These are phyloP conservation scores for Polypterus bichir DNA, from an alignment of 2,113 vertebrate species.

Conservation along the genomic window DNA sequence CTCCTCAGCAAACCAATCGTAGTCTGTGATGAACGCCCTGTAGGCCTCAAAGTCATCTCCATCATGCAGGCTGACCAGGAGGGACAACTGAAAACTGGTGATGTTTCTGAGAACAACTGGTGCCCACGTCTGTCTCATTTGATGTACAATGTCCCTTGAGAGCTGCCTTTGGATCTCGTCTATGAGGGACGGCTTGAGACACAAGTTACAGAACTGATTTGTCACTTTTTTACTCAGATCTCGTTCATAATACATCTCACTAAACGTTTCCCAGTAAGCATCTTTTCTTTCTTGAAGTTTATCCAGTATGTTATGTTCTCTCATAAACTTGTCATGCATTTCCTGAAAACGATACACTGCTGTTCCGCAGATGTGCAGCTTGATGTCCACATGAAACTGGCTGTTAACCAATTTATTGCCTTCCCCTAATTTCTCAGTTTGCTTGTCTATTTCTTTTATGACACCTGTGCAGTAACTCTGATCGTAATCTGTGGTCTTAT, in stretches of 20 bases:
- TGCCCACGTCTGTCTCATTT: slow-evolving; percentile 8
- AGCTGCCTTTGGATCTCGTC: slow-evolving; percentile 13
- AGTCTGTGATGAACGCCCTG: slow-evolving; percentile 2
- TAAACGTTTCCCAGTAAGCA: slow-evolving; percentile 1
- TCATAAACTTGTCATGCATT: background rate
- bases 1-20: slow-evolving; percentile 13
- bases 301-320: slow-evolving; percentile 13
- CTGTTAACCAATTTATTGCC: background rate
- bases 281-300: slow-evolving; percentile 9
- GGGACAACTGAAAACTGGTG: slow-evolving; percentile 16
- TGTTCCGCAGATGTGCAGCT: background rate
- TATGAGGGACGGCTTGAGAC: slow-evolving; percentile 14
- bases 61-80: slow-evolving; percentile 16
- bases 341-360: background rate
- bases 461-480: background rate
- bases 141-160: slow-evolving; percentile 18
- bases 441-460: background rate
- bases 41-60: slow-evolving; percentile 10
- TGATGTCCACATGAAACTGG: background rate
- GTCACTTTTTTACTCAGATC: slow-evolving; percentile 13
- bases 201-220: slow-evolving; percentile 16
- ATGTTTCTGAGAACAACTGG: slow-evolving; percentile 5
- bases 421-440: background rate
- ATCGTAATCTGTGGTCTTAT: slow-evolving; percentile 15
- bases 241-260: slow-evolving; percentile 18